phyloP scores from a whole-genome alignment of 2,888 invertebrate species.

The Drosophila pseudotalamancana region DNA sequence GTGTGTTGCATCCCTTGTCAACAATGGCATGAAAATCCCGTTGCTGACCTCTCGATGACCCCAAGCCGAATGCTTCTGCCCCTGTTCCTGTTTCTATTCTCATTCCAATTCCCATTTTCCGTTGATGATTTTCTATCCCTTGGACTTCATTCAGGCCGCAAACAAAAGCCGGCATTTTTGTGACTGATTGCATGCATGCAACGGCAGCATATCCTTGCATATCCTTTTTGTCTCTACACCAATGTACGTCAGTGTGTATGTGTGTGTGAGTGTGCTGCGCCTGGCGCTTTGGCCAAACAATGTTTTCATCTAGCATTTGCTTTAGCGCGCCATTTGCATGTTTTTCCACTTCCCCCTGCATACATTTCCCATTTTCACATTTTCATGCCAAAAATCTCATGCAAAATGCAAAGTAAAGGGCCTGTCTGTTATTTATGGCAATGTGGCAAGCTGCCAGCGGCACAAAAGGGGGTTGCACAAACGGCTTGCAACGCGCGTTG shows the following conservation, averaged over 20 bases:
- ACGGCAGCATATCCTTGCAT: slow-evolving; percentile 62
- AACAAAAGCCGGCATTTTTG: slow-evolving; percentile 75
- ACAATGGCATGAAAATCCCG: slow-evolving; percentile 77
- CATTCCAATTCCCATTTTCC: slow-evolving; percentile 19
- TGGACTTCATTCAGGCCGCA: slow-evolving; percentile 69
- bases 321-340: slow-evolving; percentile 74
- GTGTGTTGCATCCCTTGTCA: slow-evolving; percentile 73
- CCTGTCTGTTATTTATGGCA: slow-evolving; percentile 49
- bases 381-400: slow-evolving; percentile 56
- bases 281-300: slow-evolving; percentile 70
- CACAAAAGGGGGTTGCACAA: slow-evolving; percentile 40
- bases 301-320: slow-evolving; percentile 47
- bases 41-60: slow-evolving; percentile 83
- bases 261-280: slow-evolving; percentile 29
- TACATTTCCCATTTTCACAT: slow-evolving; percentile 56
- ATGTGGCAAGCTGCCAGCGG: slow-evolving; percentile 52
- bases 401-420: slow-evolving; percentile 60
- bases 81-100: slow-evolving; percentile 35
- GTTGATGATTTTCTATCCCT: slow-evolving; percentile 62
- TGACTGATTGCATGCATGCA: slow-evolving; percentile 76
- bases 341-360: slow-evolving; percentile 49
- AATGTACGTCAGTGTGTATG: slow-evolving; percentile 13
- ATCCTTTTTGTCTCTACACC: slow-evolving; percentile 54
- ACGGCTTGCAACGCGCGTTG: slow-evolving; percentile 21
- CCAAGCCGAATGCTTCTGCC: slow-evolving; percentile 69